These are phyloP conservation scores for Anniella stebbinsi DNA, from an alignment of 2,797 vertebrate genomes.

Conservation along the genomic window DNA sequence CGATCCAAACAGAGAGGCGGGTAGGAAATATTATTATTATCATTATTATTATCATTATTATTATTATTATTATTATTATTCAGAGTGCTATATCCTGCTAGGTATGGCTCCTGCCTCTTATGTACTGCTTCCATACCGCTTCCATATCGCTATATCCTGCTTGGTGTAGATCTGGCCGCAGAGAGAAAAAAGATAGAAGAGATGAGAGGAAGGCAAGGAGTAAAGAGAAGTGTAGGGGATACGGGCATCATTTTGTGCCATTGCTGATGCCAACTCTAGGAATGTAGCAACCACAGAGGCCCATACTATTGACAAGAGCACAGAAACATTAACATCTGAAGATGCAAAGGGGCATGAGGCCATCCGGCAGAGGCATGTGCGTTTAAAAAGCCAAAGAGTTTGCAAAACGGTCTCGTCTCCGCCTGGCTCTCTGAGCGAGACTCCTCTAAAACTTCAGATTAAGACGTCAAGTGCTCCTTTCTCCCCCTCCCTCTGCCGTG, in stretches of 20 bases:
- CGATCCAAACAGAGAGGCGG: no score
- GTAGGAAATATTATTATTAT: no score
- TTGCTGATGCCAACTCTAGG: not conserved
- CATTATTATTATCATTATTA: no score
- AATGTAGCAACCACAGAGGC: not conserved
- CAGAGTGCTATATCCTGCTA: no score
- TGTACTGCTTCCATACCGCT: no score
- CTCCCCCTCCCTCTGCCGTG: not conserved
- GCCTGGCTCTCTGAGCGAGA: not conserved
- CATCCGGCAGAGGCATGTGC: not conserved
- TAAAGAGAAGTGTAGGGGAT: no score
- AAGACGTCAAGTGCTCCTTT: slow-evolving; percentile 42
- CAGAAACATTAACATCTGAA: not conserved
- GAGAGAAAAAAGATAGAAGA: not conserved
- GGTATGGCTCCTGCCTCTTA: no score
- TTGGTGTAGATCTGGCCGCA: no score
- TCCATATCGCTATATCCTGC: no score
- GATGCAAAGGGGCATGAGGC: not conserved
- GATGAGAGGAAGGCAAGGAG: accelerated
- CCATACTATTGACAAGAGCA: not conserved
- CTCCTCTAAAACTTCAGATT: slow-evolving; percentile 3
- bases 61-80: no score
- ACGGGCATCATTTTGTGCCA: not conserved
- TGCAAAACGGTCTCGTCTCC: not conserved
- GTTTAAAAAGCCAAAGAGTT: not conserved